These are phyloP conservation scores for Hirtodrosophila histrioides DNA, from an alignment of 2,888 invertebrate species.

Conservation along the genomic window DNA sequence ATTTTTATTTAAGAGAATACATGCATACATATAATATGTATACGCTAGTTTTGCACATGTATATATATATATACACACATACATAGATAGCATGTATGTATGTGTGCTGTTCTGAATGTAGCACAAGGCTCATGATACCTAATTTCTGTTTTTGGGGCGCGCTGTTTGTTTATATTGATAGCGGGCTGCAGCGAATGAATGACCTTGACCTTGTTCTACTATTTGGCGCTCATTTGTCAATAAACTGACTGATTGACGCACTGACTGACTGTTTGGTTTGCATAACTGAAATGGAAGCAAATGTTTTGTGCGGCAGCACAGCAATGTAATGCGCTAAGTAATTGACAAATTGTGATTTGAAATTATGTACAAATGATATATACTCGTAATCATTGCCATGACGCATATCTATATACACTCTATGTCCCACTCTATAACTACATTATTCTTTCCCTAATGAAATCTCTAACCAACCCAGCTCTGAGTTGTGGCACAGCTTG, in stretches of 20 bases:
- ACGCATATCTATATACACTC: constrained; percentile 1
- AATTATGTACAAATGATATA: constrained; percentile 6
- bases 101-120: constrained; percentile 47
- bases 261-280: constrained; percentile 23
- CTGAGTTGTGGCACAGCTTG: no score
- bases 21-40: no score
- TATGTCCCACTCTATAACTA: no score
- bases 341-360: background rate
- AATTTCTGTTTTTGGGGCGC: constrained; percentile 25
- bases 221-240: constrained; percentile 52
- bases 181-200: constrained; percentile 3
- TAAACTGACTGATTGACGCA: constrained; percentile 28
- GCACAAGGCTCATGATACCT: constrained; percentile 61
- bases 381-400: constrained; percentile 1
- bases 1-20: no score
- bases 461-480: no score
- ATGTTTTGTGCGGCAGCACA: background rate
- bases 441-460: no score
- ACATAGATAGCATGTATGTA: no score
- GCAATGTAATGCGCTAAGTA: constrained; percentile 3
- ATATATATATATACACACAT: background rate
- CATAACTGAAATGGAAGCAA: constrained; percentile 32
- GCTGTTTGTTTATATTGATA: constrained; percentile 35
- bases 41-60: background rate
- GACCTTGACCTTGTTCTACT: constrained; percentile 47